These are phyloP conservation scores for Antheraea mylitta DNA, from an alignment of 1,140 invertebrate genomes.

Conservation along the genomic window DNA sequence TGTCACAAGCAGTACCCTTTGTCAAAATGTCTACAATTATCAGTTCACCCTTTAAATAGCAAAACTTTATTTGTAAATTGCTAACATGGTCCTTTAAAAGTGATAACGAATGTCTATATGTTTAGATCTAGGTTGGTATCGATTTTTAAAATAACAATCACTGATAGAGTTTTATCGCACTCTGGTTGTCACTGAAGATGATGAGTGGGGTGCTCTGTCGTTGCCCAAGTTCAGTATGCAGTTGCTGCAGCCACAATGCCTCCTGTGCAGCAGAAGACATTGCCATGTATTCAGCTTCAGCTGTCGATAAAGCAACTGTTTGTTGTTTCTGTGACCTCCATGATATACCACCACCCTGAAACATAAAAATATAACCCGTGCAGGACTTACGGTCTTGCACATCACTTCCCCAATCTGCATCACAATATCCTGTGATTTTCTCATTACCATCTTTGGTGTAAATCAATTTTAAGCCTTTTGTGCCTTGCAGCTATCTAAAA, in stretches of 20 bases:
- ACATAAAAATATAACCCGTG: constrained; percentile 35
- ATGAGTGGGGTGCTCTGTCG: background rate
- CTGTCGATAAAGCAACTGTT: constrained; percentile 36
- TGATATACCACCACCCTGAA: constrained; percentile 31
- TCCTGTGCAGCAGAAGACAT: constrained; percentile 28
- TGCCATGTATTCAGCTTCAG: constrained; percentile 45
- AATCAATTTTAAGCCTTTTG: constrained; percentile 36
- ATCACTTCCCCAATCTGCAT: constrained; percentile 60
- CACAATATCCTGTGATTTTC: constrained; percentile 39
- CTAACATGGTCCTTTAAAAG: too few relatives aligned
- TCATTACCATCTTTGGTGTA: constrained; percentile 40
- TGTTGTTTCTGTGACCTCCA: constrained; percentile 37
- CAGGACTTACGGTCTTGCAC: too few relatives aligned
- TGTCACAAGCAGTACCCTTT: too few relatives aligned
- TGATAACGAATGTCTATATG: too few relatives aligned
- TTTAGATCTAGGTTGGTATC: constrained; percentile 40
- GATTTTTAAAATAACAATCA: too few relatives aligned
- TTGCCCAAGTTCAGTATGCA: too few relatives aligned
- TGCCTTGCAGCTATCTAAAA: constrained; percentile 33
- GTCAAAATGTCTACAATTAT: too few relatives aligned
- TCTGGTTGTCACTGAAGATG: constrained; percentile 13
- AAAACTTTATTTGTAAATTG: too few relatives aligned
- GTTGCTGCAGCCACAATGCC: constrained; percentile 29
- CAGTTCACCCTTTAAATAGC: too few relatives aligned
- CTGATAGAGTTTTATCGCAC: constrained; percentile 34